Conservation (phyloP, 2,888 invertebrate genomes). For the Andrena dorsata region DNA sequence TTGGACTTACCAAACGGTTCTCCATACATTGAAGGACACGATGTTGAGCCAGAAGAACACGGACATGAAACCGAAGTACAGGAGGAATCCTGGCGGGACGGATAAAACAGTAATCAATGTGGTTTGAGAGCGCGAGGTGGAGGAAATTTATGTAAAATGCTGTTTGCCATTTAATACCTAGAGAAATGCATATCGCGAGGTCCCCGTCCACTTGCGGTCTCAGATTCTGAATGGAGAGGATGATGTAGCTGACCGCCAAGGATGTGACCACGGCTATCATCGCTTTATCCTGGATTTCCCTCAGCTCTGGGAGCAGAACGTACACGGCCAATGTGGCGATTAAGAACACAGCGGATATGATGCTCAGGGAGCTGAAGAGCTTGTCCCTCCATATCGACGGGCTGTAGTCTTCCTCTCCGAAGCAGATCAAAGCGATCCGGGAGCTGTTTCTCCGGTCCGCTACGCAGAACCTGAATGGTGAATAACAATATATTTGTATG, state of each 20-base stretch:
- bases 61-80: constrained; percentile 88
- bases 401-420: constrained; percentile 63
- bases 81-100: constrained; percentile 85
- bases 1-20: constrained; percentile 88
- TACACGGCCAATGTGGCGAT: constrained; percentile 88
- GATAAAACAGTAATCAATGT: too few species aligned
- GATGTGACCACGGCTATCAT: constrained; percentile 88
- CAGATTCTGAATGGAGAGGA: constrained; percentile 87
- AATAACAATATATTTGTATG: background rate
- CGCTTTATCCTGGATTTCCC: constrained; percentile 89
- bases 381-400: constrained; percentile 64
- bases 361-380: constrained; percentile 74
- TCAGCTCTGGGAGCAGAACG: constrained; percentile 87
- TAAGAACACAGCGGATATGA: constrained; percentile 88
- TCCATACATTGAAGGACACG: constrained; percentile 89
- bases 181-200: constrained; percentile 85
- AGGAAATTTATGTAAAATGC: background rate
- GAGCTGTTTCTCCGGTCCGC: constrained; percentile 40
- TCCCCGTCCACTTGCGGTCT: constrained; percentile 61
- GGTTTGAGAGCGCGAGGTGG: constrained; percentile 17
- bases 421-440: constrained; percentile 80
- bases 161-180: constrained; percentile 84
- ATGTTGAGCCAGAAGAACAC: constrained; percentile 91
- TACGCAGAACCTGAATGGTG: constrained; percentile 81
- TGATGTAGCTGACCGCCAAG: constrained; percentile 87